Evolutionary conservation across 2,888 invertebrate species (phyloP).

Genomic region (Arenicola marina): DNA sequence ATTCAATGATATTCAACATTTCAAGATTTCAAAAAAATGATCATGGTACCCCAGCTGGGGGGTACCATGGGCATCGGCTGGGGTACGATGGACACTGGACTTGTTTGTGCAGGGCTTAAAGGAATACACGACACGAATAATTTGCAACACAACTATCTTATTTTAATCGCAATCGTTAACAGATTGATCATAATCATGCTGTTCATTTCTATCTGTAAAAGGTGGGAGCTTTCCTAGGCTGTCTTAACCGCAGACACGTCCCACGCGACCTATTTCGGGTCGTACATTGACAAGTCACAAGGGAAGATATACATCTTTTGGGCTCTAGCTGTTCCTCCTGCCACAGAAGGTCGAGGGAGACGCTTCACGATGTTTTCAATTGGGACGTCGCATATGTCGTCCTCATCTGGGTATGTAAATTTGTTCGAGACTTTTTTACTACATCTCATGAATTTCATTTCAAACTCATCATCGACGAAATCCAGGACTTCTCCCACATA

Average conservation of each 20-base stretch:
- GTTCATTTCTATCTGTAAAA: too few species aligned
- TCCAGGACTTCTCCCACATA: neutral
- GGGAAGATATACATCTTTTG: neutral
- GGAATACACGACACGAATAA: neutral
- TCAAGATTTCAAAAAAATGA: too few species aligned
- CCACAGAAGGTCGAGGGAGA: constrained; percentile 2
- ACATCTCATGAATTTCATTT: neutral
- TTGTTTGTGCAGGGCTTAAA: neutral
- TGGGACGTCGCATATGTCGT: constrained; percentile 1
- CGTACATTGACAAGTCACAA: neutral
- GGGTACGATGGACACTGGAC: neutral
- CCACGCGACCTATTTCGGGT: neutral
- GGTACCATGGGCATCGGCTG: neutral
- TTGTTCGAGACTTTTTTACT: too few species aligned
- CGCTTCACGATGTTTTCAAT: constrained; percentile 1
- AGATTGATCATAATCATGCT: neutral
- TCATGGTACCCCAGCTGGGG: neutral
- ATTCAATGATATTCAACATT: too few species aligned
- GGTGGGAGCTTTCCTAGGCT: too few species aligned
- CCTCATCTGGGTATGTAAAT: neutral
- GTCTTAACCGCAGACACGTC: too few species aligned
- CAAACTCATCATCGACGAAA: neutral
- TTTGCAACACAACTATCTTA: neutral
- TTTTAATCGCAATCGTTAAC: neutral
- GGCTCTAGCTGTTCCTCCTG: constrained; percentile 2